Conservation (phyloP, 2,797 vertebrate genomes). For the Lemur catta region DNA sequence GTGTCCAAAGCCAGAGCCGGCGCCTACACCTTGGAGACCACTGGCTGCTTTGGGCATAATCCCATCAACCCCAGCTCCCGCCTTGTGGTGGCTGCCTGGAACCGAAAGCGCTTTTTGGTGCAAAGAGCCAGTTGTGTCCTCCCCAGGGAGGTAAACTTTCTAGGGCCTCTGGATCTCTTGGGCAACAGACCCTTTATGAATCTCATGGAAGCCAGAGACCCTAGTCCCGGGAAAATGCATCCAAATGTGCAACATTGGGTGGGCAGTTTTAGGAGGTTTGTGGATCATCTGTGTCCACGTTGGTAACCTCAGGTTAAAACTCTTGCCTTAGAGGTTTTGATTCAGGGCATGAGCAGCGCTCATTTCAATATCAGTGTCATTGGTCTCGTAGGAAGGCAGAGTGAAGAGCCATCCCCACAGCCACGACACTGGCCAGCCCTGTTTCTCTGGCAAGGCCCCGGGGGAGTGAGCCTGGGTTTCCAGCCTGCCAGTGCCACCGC, state of each 20-base stretch:
- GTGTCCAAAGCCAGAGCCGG: neutral
- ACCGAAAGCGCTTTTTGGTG: neutral
- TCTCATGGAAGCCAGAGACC: neutral
- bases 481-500: neutral
- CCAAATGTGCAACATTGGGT: neutral
- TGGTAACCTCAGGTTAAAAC: neutral
- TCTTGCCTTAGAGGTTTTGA: neutral
- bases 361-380: neutral
- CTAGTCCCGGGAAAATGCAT: neutral
- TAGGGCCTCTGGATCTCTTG: neutral
- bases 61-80: neutral
- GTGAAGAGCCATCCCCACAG: neutral
- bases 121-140: neutral
- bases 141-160: neutral
- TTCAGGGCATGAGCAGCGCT: neutral
- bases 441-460: neutral
- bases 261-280: neutral
- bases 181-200: neutral
- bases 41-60: neutral
- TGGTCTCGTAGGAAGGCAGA: neutral
- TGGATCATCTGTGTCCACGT: neutral
- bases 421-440: neutral
- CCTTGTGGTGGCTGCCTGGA: neutral
- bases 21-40: neutral
- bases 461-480: neutral